Evolutionary conservation across 2,888 invertebrate species (phyloP), one percentile per base, ranked within the genome.

Genomic region (Diogma glabrata): DNA sequence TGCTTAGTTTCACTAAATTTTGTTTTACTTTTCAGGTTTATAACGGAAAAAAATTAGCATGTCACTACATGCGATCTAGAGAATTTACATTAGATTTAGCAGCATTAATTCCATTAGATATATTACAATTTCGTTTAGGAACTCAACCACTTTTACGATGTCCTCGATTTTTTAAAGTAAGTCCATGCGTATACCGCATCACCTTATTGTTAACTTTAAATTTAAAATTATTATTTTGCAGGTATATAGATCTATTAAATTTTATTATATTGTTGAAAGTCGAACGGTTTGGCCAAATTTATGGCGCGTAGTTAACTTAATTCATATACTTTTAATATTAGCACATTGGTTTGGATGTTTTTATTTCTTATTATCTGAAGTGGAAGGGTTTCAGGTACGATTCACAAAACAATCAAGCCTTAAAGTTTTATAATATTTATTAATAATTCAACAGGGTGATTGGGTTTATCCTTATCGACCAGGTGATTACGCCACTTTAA

Each of bases 301-400:
- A 67, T 93, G 94, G 89, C 78, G 95, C 14, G 95, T 95, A 57
- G 82, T 92, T 64, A 95, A 94, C 73, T 77, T 95, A 56, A 90
- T 94, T 59, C 95, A 95, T 69, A 93, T 95, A 63, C 78, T 95
- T 57, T 81, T 95, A 61, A 88, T 95, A 63, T 76, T 94, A 61
- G 93, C 94, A 49, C 95, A 95, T 68, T 95, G 95, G 95, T 95
- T 95, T 68, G 95, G 95, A 52, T 95, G 94, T 71, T 95, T 95
- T 76, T 95, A 95, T 75, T 95, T 87, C 73, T 73, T 95, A 63
- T 78, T 95, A 52, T 93, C 93, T 6, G 91, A 94, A 66, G 86
- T 87, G 53, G 91, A 92, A 68, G 86, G 84, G 17, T 90, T 90
- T 68, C 80, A 82, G 77, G 83, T 82, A 54, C 4, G 5, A 49